Evolutionary conservation across 2,797 vertebrate species (phyloP), one percentile per base, ranked within the genome.

Genomic region (Galago senegalensis): DNA sequence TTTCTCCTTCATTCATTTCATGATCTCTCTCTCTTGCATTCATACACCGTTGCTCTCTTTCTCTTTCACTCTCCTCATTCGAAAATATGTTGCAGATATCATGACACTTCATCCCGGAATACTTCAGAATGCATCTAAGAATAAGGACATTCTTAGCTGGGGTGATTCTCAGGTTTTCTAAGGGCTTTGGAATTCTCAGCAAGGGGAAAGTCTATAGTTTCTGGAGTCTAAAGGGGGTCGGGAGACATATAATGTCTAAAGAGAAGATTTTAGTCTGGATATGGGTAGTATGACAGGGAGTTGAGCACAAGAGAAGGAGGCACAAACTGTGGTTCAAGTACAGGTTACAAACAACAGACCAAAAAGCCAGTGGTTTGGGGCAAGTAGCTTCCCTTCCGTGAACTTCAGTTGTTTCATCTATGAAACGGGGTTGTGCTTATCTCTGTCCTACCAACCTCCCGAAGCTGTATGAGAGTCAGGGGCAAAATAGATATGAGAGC

Each of bases 381-480:
- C 21, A 87, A 92, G 72, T 88, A 49, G 84, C 67, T 97, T 95
- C 56, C 20, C 46, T 95, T 96, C 7, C n/a, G 81, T 7, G 10
- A 85, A 21, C 27, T 92, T 94, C 23, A 69, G 25, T 88, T 80
- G 76, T 65, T 95, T 93, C 43, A 84, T 93, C 67, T 93, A 13
- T 92, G 90, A 87, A 95, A 88, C 70, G 29, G 27, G n/a, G 16
- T 67, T 92, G 85, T 70, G 73, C 17, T 85, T 85, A 89, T 73
- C 67, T 91, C 31, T 80, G 46, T 77, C 80, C 2, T 86, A 63
- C 37, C 79, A 91, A 73, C 67, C 88, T 93, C n/a, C 63, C 72
- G 87, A 92, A 96, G 80, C 10, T 94, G 12, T 85, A 79, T 25
- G 29, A 86, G 43, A 53, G 67, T 97, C 77, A 89, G 70, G 93